These are phyloP conservation scores for Pimpla rufipes DNA, from an alignment of 2,888 invertebrate species.

Conservation along the genomic window DNA sequence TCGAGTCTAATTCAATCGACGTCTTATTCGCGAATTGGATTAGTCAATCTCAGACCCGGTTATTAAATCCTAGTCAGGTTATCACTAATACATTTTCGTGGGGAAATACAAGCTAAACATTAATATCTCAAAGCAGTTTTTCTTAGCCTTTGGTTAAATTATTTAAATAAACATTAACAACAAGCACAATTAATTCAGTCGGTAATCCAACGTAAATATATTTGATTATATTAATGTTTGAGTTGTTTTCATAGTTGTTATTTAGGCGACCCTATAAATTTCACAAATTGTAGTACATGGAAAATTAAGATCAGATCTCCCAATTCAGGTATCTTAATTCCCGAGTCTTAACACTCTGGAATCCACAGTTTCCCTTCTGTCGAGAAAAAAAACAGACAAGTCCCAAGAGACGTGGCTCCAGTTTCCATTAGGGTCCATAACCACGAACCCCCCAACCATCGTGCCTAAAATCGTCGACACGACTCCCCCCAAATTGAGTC, in stretches of 20 bases:
- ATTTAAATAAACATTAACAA: not conserved
- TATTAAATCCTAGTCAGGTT: not conserved
- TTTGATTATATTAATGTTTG: too few relatives aligned
- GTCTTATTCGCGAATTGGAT: slow-evolving; percentile 16
- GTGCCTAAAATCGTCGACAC: not conserved
- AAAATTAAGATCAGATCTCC: not conserved
- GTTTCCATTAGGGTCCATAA: slow-evolving; percentile 32
- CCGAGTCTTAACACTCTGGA: slow-evolving; percentile 3
- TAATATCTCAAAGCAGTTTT: too few relatives aligned
- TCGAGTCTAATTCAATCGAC: slow-evolving; percentile 30
- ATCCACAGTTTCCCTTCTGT: slow-evolving; percentile 15
- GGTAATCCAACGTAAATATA: too few relatives aligned
- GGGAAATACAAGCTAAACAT: too few relatives aligned
- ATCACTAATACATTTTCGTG: not conserved
- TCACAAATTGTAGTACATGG: not conserved
- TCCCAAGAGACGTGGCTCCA: not conserved
- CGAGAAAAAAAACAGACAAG: slow-evolving; percentile 18
- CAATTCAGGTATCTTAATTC: not conserved
- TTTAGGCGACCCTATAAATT: not conserved
- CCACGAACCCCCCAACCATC: slow-evolving; percentile 4
- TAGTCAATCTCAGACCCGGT: not conserved
- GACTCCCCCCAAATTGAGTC: slow-evolving; percentile 35
- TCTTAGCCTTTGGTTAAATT: too few relatives aligned
- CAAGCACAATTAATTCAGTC: too few relatives aligned
- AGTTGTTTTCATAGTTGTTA: too few relatives aligned